A percentile compares a stretch with the other conserved stretches of the same genome.
phyloP scores from a whole-genome alignment of 2,113 vertebrate genomes.

The Ellobius talpinus region DNA sequence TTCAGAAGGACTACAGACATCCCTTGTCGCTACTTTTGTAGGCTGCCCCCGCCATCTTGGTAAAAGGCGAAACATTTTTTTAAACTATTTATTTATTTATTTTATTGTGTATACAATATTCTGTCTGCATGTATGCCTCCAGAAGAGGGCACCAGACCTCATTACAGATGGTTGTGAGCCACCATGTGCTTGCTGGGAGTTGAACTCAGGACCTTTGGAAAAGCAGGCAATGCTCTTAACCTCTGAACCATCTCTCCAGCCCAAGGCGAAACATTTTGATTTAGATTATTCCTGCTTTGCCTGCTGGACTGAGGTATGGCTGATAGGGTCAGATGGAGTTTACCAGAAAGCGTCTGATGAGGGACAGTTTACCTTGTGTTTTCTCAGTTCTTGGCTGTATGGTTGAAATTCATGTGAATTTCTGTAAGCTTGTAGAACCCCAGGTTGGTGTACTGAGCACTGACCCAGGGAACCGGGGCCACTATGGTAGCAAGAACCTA shows the following conservation, averaged over 20 bases:
- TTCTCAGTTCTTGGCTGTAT: background rate
- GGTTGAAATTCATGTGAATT: background rate
- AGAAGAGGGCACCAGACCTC: too few species aligned
- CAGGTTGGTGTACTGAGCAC: background rate
- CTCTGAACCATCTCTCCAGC: too few species aligned
- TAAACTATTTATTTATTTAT: too few species aligned
- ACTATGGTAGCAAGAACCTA: background rate
- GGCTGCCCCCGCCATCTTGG: background rate
- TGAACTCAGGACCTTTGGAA: too few species aligned
- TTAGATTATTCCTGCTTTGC: slow-evolving; percentile 30
- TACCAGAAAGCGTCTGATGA: background rate
- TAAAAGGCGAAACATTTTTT: background rate
- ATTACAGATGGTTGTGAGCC: too few species aligned
- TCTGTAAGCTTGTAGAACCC: background rate
- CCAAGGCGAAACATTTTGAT: background rate
- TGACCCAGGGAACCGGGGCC: background rate
- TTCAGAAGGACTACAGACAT: background rate
- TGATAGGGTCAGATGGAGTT: background rate
- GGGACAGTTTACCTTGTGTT: background rate
- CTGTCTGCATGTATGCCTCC: too few species aligned
- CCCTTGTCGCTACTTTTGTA: background rate
- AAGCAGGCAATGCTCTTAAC: too few species aligned
- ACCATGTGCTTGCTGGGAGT: too few species aligned
- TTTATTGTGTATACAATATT: too few species aligned
- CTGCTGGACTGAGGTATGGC: background rate